A percentile compares a stretch with the other conserved stretches of the same genome.
Evolutionary conservation across 2,888 invertebrate genomes (phyloP).

Genomic region (Mesodorylaimus sp.): DNA sequence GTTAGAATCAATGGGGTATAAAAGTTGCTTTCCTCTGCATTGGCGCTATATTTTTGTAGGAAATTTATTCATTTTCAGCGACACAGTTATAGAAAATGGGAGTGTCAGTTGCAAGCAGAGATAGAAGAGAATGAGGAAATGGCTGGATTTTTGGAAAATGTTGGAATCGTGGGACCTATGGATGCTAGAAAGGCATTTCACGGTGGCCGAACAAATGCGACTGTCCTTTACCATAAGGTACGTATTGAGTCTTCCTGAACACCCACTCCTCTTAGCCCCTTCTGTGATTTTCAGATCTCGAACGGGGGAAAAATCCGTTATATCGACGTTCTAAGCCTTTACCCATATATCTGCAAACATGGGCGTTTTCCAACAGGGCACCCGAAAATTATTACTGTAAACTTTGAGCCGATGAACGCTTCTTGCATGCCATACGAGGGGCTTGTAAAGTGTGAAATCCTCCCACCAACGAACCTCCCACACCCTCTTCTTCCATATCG

Average conservation of each 20-base stretch:
- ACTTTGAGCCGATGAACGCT: too few species aligned
- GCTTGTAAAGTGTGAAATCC: conserved; percentile 18
- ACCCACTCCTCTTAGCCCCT: too few species aligned
- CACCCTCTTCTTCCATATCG: conserved; percentile 21
- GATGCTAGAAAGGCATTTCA: not conserved
- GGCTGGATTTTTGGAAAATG: not conserved
- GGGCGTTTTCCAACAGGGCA: conserved; percentile 15
- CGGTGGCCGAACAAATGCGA: too few species aligned
- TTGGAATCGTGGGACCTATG: not conserved
- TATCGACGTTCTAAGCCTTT: conserved; percentile 19
- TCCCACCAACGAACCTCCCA: conserved; percentile 19
- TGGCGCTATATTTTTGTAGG: too few species aligned
- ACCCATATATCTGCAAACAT: conserved; percentile 20
- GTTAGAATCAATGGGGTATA: too few species aligned
- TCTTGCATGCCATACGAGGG: conserved; percentile 21
- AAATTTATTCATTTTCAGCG: too few species aligned
- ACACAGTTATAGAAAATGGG: too few species aligned
- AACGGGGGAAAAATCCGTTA: conserved; percentile 18
- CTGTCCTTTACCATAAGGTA: too few species aligned
- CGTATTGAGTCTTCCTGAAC: too few species aligned
- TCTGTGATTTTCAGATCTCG: too few species aligned
- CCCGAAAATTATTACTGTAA: conserved; percentile 7
- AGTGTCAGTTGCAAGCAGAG: too few species aligned
- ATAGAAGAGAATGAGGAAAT: not conserved
- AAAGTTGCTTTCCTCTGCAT: too few species aligned